These are phyloP conservation scores for Anthophora plumipes DNA, from an alignment of 2,888 invertebrate species.

Conservation along the genomic window DNA sequence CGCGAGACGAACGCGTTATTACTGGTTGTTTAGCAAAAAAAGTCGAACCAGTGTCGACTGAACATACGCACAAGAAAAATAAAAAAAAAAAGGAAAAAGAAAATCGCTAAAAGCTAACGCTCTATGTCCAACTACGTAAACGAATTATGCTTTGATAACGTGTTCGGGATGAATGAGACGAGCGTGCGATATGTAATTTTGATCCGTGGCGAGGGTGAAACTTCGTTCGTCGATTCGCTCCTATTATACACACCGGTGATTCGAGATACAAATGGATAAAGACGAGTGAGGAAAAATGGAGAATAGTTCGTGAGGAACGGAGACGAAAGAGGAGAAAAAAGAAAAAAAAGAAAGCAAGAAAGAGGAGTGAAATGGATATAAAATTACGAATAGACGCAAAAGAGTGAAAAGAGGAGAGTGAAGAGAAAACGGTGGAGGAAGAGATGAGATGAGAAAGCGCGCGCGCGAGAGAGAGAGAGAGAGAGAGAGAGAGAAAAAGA, in stretches of 20 bases:
- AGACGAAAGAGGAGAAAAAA: not conserved
- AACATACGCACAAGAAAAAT: constrained; percentile 44
- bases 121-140: not conserved
- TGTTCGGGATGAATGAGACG: not conserved
- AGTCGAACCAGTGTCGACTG: constrained; percentile 7
- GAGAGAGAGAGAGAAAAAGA: constrained; percentile 55
- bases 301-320: constrained; percentile 23
- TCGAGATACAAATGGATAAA: constrained; percentile 19
- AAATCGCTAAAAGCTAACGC: not conserved
- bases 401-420: constrained; percentile 10
- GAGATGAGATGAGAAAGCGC: constrained; percentile 25
- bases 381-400: constrained; percentile 23
- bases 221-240: constrained; percentile 55
- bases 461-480: constrained; percentile 20
- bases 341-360: constrained; percentile 10
- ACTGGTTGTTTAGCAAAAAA: not conserved
- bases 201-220: not conserved
- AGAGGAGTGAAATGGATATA: constrained; percentile 59
- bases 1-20: not conserved
- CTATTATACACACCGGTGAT: constrained; percentile 40
- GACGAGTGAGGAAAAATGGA: constrained; percentile 54
- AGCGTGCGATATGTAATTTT: not conserved
- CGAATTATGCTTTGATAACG: not conserved
- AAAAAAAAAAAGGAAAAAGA: not conserved
- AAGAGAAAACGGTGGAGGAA: constrained; percentile 22